Evolutionary conservation across 2,797 vertebrate genomes (phyloP).

Genomic region (Champsocephalus esox): DNA sequence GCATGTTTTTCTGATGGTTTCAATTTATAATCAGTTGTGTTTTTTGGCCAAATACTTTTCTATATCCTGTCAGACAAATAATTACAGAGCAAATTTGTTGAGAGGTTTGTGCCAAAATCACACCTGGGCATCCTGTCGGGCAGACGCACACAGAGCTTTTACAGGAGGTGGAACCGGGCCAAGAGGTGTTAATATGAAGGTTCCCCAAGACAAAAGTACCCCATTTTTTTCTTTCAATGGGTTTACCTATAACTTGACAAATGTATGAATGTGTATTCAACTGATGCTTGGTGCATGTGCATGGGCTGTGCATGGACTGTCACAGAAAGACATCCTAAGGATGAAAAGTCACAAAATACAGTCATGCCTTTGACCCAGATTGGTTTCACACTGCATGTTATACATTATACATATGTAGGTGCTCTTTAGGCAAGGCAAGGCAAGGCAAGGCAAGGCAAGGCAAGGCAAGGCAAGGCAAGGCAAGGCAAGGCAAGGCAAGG

Average conservation of each 20-base stretch:
- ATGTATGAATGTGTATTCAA: constrained; percentile 23
- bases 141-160: constrained; percentile 7
- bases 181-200: constrained; percentile 38
- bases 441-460: too few species aligned
- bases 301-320: not conserved
- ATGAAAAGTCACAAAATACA: constrained; percentile 12
- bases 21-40: constrained; percentile 76
- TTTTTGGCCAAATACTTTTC: constrained; percentile 72
- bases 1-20: constrained; percentile 72
- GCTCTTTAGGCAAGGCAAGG: not conserved
- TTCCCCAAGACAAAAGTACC: constrained; percentile 27
- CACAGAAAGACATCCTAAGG: constrained; percentile 17
- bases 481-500: too few species aligned
- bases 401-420: constrained; percentile 23
- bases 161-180: constrained; percentile 43
- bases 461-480: too few species aligned
- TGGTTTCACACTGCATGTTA: constrained; percentile 19
- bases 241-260: constrained; percentile 4
- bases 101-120: constrained; percentile 63
- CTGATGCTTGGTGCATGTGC: constrained; percentile 8
- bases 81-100: constrained; percentile 76
- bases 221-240: constrained; percentile 29
- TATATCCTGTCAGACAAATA: constrained; percentile 78
- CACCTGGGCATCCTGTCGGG: constrained; percentile 63
- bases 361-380: constrained; percentile 8